Evolutionary conservation across 2,113 vertebrate genomes (phyloP), one percentile per base, ranked within the genome.

Genomic region (Ophthalmolycus amberensis): DNA sequence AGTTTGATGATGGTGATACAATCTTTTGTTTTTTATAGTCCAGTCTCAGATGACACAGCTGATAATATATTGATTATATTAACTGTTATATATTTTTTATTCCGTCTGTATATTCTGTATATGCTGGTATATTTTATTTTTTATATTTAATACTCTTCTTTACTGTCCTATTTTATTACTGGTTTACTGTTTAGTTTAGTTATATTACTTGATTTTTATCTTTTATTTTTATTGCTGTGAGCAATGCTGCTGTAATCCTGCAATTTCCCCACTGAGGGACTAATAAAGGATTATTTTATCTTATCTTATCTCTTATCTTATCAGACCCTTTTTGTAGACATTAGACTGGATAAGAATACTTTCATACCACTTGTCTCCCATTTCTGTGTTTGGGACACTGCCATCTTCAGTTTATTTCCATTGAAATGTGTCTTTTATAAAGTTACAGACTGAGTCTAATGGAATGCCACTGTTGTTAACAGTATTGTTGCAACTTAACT

Each of bases 351-450:
- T 3, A 3, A 56, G 5, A 71, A 67, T 40, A 18, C 34, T 34
- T 66, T 58, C 0, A 1, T 20, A 38, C 1, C 1, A 22, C 2
- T 8, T 56, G 14, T 46, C 11, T 58, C 50, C 4, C 15, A 25
- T 68, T 66, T 80, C 40, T 60, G 7, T 44, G 25, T 67, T 11
- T 60, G n/a, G 3, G 15, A 68, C 20, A 16, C 25, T 69, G 71
- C 9, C 44, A n/a, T 69, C 25, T 38, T 25, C 0, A 25, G 42
- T 54, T 62, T 63, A 18, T 46, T 69, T 52, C n/a, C 20, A 52
- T 2, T 54, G 20, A 64, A 59, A 64, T 70, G 22, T 64, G 46
- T 34, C 2, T 44, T 62, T 62, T 34, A 10, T 29, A 22, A 58
- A 40, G 56, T 63, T 75, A 8, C 14, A 37, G 38, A 22, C 4